Conservation (phyloP, 1,140 invertebrate genomes). For the Musca domestica region DNA sequence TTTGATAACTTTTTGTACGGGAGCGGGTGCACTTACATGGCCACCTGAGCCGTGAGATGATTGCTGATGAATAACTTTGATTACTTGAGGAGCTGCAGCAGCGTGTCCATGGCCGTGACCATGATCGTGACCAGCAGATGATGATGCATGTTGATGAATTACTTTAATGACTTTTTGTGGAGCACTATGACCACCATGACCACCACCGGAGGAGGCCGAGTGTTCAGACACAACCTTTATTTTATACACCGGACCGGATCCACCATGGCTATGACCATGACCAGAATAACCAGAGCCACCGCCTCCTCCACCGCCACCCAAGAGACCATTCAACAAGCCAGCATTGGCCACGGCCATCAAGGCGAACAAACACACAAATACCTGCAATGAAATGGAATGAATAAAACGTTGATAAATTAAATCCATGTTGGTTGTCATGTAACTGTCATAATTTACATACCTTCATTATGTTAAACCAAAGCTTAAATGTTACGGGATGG, state of each 20-base stretch:
- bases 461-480: slow-evolving; percentile 1
- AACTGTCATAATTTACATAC: background rate
- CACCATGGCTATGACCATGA: slow-evolving; percentile 23
- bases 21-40: slow-evolving; percentile 1
- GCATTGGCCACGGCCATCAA: slow-evolving; percentile 46
- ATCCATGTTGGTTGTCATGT: background rate
- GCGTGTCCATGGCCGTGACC: slow-evolving; percentile 11
- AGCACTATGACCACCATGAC: background rate
- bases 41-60: slow-evolving; percentile 5
- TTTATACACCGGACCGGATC: slow-evolving; percentile 7
- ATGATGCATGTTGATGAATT: slow-evolving; percentile 27
- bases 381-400: slow-evolving; percentile 25
- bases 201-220: slow-evolving; percentile 8
- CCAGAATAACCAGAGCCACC: background rate
- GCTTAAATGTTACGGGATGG: background rate
- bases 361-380: slow-evolving; percentile 46
- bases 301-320: slow-evolving; percentile 30
- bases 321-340: slow-evolving; percentile 41
- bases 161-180: slow-evolving; percentile 38
- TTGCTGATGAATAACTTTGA: slow-evolving; percentile 2
- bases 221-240: background rate
- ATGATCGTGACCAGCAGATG: slow-evolving; percentile 1
- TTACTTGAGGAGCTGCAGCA: slow-evolving; percentile 8
- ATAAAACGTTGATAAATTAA: background rate
- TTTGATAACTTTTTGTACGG: slow-evolving; percentile 1